Percentiles rank a stretch among this genome's conserved stretches.
phyloP scores from a whole-genome alignment of 2,888 invertebrate genomes.

The Hofmannophila pseudospretella region DNA sequence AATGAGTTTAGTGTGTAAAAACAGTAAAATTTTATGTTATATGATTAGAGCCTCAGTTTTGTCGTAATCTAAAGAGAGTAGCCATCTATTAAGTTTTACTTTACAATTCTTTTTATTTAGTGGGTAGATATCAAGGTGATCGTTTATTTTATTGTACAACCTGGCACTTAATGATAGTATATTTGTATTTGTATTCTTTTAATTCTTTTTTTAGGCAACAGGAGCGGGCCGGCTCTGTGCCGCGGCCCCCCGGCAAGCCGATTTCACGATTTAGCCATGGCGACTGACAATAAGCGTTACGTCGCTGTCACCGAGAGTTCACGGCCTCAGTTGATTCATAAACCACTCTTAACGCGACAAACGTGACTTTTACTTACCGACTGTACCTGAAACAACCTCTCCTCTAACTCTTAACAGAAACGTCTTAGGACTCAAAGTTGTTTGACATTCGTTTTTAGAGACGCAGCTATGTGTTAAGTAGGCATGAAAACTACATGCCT shows the following conservation, averaged over 20 bases:
- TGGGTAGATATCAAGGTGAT: no score
- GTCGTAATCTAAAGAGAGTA: no score
- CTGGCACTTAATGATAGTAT: no score
- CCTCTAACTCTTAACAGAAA: conserved; percentile 7
- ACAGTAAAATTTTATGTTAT: no score
- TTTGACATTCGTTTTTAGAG: conserved; percentile 2
- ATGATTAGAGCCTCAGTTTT: no score
- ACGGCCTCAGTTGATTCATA: conserved; percentile 56
- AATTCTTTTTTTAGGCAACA: no score
- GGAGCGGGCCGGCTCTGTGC: conserved; percentile 25
- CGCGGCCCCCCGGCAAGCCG: conserved; percentile 56
- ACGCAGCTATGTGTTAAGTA: conserved; percentile 26
- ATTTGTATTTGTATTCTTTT: no score
- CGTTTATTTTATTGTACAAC: no score
- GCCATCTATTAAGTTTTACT: no score
- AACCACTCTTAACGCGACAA: conserved; percentile 47
- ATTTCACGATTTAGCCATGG: conserved; percentile 73
- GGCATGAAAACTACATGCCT: conserved; percentile 44
- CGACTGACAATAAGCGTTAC: conserved; percentile 70
- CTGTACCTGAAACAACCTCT: conserved; percentile 4
- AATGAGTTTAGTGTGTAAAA: no score
- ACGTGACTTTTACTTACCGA: conserved; percentile 13
- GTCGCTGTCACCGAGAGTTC: conserved; percentile 58
- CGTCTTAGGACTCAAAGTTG: conserved; percentile 14
- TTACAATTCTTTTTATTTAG: no score